phyloP scores from a whole-genome alignment of 2,113 vertebrate species.

The Limanda limanda region DNA sequence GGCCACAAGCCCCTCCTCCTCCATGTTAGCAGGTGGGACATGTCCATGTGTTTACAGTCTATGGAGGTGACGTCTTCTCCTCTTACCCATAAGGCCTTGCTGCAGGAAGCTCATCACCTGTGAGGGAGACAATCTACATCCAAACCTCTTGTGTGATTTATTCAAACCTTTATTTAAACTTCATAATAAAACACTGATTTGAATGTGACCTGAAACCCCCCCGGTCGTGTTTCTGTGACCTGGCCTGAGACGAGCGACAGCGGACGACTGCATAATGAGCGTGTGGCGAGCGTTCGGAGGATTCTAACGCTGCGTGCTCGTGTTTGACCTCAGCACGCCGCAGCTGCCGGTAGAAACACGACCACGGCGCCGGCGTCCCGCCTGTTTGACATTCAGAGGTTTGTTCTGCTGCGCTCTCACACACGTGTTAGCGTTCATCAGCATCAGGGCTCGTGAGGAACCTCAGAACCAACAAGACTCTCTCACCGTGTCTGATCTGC shows the following conservation, averaged over 20 bases:
- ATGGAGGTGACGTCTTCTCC: no score
- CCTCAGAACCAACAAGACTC: no score
- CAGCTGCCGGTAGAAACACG: slow-evolving; percentile 14
- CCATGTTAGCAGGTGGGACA: no score
- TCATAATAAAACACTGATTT: no score
- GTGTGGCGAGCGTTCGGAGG: background rate
- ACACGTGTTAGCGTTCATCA: slow-evolving; percentile 9
- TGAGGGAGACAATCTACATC: no score
- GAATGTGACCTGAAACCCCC: slow-evolving; percentile 34
- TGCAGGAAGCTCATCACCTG: no score
- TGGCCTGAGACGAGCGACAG: slow-evolving; percentile 22
- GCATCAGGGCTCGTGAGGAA: background rate
- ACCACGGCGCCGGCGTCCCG: background rate
- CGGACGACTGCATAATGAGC: slow-evolving; percentile 22
- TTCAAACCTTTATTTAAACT: no score
- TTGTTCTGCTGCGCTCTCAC: slow-evolving; percentile 10
- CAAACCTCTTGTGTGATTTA: no score
- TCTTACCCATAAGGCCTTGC: no score
- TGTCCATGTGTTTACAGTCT: no score
- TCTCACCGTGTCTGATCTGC: no score
- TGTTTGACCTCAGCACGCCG: slow-evolving; percentile 24
- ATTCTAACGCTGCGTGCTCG: slow-evolving; percentile 14
- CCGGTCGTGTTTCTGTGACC: slow-evolving; percentile 16
- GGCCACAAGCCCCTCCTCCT: no score
- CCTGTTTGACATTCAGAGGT: slow-evolving; percentile 34